Base-by-base conservation (phyloP, 2,888 invertebrate genomes). In the Baronia brevicornis region DNA sequence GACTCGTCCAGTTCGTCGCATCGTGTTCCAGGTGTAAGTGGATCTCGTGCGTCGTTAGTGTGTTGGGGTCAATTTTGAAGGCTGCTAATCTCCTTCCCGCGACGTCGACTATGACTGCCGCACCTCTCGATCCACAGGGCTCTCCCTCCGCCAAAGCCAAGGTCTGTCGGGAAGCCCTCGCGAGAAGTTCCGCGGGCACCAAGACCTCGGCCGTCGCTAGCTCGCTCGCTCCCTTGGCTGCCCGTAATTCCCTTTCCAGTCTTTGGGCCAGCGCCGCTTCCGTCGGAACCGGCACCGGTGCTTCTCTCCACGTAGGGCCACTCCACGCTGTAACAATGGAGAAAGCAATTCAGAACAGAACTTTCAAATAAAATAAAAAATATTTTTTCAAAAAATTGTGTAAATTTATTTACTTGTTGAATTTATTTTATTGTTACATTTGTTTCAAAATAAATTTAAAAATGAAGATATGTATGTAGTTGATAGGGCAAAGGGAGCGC, bases 41-140 rank as follows among this genome's bases (percentile, higher is more conserved):
- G 54, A 96, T 87, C 78, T 96, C 96, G 72, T 96, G 96, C 41
- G 96, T 96, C 41, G 95, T 92, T 28, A 95, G 92, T 14, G 94
- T 93, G 63, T 89, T 89, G 30, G 93, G 92, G 79, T 96, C 95
- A 60, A 93, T 91, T 73, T 94, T 92, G 72, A 96, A 88, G 57
- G 91, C 91, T 34, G 94, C 93, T 52, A 96, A 87, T 60, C 90
- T 87, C 51, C 92, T 86, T 28, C 90, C 91, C 64, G 94, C 92
- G 53, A 94, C 92, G 71, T 92, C 91, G 36, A 96, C 89, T 70
- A 91, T 93, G 44, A 96, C 85, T n/a, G 91, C 91, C 60, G 95
- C 94, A 19, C 95, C 96, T 48, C 94, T 85, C 27, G 95, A 88
- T 28, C 96, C 96, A 77, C 94, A 96, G 8, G 96, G 96, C 73